Evolutionary conservation across 2,888 invertebrate species (phyloP).

Genomic region (Deilephila elpenor): DNA sequence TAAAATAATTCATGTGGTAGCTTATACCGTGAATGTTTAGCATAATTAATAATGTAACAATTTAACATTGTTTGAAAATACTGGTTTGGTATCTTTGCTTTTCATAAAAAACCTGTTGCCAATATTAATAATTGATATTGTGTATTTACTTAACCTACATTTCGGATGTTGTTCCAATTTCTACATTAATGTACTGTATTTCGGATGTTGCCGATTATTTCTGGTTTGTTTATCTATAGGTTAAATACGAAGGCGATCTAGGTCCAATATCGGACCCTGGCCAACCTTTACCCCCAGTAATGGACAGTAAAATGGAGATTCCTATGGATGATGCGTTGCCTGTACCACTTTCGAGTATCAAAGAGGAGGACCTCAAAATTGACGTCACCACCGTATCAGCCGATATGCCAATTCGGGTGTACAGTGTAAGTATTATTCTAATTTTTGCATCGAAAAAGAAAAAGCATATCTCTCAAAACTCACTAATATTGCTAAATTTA

Average conservation of each 20-base stretch:
- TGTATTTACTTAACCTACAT: not conserved
- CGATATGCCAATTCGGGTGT: conserved; percentile 65
- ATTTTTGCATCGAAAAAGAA: too few relatives aligned
- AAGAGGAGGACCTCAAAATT: conserved; percentile 73
- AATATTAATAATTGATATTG: too few relatives aligned
- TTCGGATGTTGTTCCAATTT: not conserved
- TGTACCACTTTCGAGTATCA: conserved; percentile 72
- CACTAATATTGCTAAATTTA: not conserved
- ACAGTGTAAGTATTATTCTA: conserved; percentile 59
- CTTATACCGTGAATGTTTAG: too few relatives aligned
- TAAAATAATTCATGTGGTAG: too few relatives aligned
- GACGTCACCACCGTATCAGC: conserved; percentile 60
- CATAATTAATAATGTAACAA: too few relatives aligned
- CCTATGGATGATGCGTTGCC: conserved; percentile 57
- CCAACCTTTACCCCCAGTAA: conserved; percentile 45
- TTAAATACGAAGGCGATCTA: conserved; percentile 62
- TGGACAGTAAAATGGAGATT: conserved; percentile 51
- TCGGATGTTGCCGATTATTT: not conserved
- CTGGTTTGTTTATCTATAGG: conserved; percentile 42
- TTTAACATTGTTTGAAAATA: too few relatives aligned
- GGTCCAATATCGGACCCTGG: conserved; percentile 48
- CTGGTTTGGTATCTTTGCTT: too few relatives aligned
- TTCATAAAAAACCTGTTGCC: too few relatives aligned
- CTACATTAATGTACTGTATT: not conserved
- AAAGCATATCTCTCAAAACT: too few relatives aligned